Evolutionary conservation across 2,888 invertebrate species (phyloP), one percentile per base, ranked within the genome.

Genomic region (Drosophila recens): DNA sequence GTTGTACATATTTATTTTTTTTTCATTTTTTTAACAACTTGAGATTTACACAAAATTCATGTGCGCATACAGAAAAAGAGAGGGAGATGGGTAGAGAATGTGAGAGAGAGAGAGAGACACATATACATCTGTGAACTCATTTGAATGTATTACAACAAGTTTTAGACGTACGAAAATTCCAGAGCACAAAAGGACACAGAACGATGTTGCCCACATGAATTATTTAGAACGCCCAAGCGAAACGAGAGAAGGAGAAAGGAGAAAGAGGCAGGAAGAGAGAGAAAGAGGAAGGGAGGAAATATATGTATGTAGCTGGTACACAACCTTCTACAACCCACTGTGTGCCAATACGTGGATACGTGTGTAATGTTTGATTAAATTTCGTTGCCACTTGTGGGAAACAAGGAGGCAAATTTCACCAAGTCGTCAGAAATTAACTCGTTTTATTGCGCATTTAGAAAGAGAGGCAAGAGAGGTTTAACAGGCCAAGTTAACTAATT

Each of bases 101-200:
- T n/a, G 20, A 5, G 23, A 10, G 40, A 20, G 20, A 5, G 23
- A 10, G 40, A 3, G 27, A 11, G 30, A 11, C 36, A 15, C 10
- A 56, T 30, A 45, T 30, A 43, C 36, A 33, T n/a, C 49, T 43
- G 57, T 51, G 71, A 36, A 71, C 77, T 78, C 80, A 89, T 89
- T 87, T 84, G 80, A 87, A 84, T 84, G 87, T 79, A 79, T 75
- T 78, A 89, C 75, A 88, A 80, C 86, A 84, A 78, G 89, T 89
- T 64, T 48, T 80, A 69, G 67, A 65, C 73, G 63, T 54, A 80
- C 49, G 23, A 77, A 88, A 82, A 80, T 69, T 66, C 67, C 74
- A 66, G 79, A 66, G 79, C 63, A 79, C 80, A 80, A 85, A 80
- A 82, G 79, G 79, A 75, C 79, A 65, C 52, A 61, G 75, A 72